Evolutionary conservation across 2,113 vertebrate genomes (phyloP).

Genomic region (Naja naja): DNA sequence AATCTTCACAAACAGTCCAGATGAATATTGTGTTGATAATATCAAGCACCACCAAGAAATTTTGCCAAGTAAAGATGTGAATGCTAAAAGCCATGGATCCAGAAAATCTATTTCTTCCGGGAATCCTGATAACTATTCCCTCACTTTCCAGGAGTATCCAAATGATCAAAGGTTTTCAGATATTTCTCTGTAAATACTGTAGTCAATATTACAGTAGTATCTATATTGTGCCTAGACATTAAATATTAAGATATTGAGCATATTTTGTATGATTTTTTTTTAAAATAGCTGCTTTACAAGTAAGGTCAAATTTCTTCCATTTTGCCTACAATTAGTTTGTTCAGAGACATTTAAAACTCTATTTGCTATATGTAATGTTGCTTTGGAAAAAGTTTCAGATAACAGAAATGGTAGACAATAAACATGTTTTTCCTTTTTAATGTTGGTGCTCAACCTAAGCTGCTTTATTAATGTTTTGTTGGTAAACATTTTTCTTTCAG

Average conservation of each 20-base stretch:
- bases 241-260: neutral
- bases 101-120: neutral
- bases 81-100: neutral
- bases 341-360: constrained; percentile 60
- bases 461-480: constrained; percentile 34
- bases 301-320: constrained; percentile 56
- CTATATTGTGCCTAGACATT: neutral
- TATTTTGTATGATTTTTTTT: neutral
- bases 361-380: constrained; percentile 46
- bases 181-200: constrained; percentile 17
- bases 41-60: neutral
- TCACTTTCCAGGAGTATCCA: neutral
- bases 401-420: constrained; percentile 59
- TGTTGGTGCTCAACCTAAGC: constrained; percentile 40
- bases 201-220: constrained; percentile 6
- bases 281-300: constrained; percentile 40
- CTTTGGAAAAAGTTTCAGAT: constrained; percentile 50
- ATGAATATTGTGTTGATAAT: neutral
- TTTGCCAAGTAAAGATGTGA: neutral
- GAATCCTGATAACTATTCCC: neutral
- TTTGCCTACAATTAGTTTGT: constrained; percentile 55
- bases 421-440: constrained; percentile 31
- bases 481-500: constrained; percentile 38
- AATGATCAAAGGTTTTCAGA: neutral
- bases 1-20: neutral